Conservation (phyloP, 2,797 vertebrate species). For the Crenuchus spilurus region DNA sequence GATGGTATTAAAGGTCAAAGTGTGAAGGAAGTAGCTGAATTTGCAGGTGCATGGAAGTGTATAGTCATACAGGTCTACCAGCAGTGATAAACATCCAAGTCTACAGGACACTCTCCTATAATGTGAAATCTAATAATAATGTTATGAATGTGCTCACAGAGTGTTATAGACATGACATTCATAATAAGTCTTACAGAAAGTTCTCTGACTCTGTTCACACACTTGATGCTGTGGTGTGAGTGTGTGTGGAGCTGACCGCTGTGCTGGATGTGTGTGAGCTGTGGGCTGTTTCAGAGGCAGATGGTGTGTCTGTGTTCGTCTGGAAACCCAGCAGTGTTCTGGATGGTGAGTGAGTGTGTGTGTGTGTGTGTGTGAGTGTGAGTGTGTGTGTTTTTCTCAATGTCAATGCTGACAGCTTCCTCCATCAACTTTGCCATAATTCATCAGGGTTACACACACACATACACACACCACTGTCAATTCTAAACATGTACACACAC, state of each 20-base stretch:
- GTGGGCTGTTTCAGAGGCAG: constrained; percentile 52
- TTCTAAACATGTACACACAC: neutral
- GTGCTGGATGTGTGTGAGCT: constrained; percentile 32
- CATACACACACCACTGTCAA: constrained; percentile 31
- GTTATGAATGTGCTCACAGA: too few species aligned
- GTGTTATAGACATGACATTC: too few species aligned
- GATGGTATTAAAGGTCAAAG: too few species aligned
- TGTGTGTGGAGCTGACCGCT: neutral
- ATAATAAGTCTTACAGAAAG: too few species aligned
- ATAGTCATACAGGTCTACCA: too few species aligned
- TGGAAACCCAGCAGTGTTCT: constrained; percentile 52
- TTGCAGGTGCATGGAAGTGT: too few species aligned
- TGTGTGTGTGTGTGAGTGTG: neutral
- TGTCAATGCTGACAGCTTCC: constrained; percentile 53
- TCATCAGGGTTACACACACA: constrained; percentile 33
- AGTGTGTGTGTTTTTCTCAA: constrained; percentile 42
- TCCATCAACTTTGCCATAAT: constrained; percentile 51
- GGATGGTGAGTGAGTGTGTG: constrained; percentile 9
- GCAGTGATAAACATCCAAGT: too few species aligned
- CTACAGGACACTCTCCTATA: too few species aligned
- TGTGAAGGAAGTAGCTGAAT: too few species aligned
- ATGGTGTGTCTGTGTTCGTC: constrained; percentile 56
- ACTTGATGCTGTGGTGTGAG: constrained; percentile 12
- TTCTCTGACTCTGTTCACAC: constrained; percentile 38
- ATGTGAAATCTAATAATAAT: too few species aligned